A percentile compares a stretch with the other conserved stretches of the same genome.
These are phyloP conservation scores for Erythrocercus mccallii DNA, from an alignment of 2,113 vertebrate genomes.

Conservation along the genomic window DNA sequence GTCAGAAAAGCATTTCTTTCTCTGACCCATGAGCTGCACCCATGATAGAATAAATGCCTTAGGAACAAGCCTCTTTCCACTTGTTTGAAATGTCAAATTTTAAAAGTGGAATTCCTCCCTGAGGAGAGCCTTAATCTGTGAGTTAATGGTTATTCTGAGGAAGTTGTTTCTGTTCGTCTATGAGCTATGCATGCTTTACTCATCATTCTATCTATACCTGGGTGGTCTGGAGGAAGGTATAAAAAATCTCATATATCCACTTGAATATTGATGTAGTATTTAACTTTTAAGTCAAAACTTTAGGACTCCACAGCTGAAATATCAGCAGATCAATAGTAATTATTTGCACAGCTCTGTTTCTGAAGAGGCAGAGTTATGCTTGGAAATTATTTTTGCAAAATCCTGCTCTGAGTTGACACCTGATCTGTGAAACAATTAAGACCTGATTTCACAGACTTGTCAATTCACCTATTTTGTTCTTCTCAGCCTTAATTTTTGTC, in stretches of 20 bases:
- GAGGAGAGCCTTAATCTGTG: neutral
- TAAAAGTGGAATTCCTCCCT: neutral
- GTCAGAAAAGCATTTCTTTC: neutral
- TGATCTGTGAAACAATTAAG: neutral
- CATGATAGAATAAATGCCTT: neutral
- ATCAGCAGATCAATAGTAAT: neutral
- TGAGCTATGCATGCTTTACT: neutral
- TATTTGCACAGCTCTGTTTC: neutral
- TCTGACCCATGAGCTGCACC: neutral
- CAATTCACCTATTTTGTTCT: neutral
- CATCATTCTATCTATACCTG: neutral
- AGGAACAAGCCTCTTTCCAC: neutral
- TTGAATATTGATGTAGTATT: neutral
- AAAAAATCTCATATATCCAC: neutral
- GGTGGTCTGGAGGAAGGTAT: neutral
- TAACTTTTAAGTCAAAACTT: neutral
- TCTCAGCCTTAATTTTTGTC: neutral
- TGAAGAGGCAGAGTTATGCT: neutral
- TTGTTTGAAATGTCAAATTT: neutral
- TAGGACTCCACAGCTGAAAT: neutral
- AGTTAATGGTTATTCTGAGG: neutral
- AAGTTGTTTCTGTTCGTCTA: neutral
- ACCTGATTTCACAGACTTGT: neutral
- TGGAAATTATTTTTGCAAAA: neutral
- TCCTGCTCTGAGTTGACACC: neutral